A percentile compares a stretch with the other conserved stretches of the same genome.
Evolutionary conservation across 1,140 invertebrate species (phyloP).

Genomic region (Pseudomyrmex pallidus): DNA sequence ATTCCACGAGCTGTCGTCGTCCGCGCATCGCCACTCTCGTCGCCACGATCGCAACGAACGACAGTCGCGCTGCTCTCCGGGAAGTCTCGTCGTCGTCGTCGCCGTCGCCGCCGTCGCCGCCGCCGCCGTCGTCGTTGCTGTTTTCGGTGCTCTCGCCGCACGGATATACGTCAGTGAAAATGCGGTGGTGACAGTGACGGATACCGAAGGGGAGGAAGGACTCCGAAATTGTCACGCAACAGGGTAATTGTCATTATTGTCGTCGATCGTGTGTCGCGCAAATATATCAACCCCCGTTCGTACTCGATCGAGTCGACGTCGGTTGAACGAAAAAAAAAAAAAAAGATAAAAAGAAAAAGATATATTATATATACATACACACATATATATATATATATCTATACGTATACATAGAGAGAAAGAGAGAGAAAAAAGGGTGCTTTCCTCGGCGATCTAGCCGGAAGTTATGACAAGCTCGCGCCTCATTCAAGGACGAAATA

Average conservation of each 20-base stretch:
- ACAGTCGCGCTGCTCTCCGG: slow-evolving; percentile 17
- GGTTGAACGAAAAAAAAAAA: slow-evolving; percentile 16
- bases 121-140: neutral
- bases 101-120: neutral
- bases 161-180: slow-evolving; percentile 66
- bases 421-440: neutral
- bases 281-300: neutral
- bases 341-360: neutral
- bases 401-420: too few relatives aligned
- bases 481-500: slow-evolving; percentile 64
- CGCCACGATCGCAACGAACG: slow-evolving; percentile 1
- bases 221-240: slow-evolving; percentile 4
- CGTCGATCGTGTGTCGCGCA: slow-evolving; percentile 15
- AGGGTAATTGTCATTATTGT: slow-evolving; percentile 16
- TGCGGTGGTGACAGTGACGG: slow-evolving; percentile 71
- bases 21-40: slow-evolving; percentile 26
- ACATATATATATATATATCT: too few relatives aligned
- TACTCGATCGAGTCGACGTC: slow-evolving; percentile 18
- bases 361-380: neutral
- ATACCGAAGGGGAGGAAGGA: neutral
- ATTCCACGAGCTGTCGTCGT: slow-evolving; percentile 29
- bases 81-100: neutral
- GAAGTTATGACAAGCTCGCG: slow-evolving; percentile 71
- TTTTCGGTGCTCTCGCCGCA: slow-evolving; percentile 22
- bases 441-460: slow-evolving; percentile 68